Base-by-base conservation (phyloP, 2,888 invertebrate species). In the Idaea dimidiata region DNA sequence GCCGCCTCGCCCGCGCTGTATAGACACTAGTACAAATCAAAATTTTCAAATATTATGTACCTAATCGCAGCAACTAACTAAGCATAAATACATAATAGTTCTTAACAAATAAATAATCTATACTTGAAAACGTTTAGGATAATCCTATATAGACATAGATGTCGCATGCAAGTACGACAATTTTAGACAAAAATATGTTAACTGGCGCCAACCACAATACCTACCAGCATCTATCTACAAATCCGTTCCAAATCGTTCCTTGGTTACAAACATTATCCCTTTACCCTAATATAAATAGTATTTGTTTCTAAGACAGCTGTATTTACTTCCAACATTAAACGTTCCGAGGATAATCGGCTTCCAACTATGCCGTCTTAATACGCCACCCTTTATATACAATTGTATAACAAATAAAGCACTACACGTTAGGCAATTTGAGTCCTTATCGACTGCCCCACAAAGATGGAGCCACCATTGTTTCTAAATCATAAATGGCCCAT, bases 401-500 rank as follows among this genome's bases (percentile, higher is more conserved):
- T 43, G 43, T 14, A 43, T 43, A 14, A 43, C 43, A 43, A 43
- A 43, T 43, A 43, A 43, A 43, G 43, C 43, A 43, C 10, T 43
- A 10, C 43, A 60, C 66, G 69, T 71, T 73, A 67, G 68, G 69
- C 69, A 65, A 66, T 65, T 76, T 64, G 72, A 74, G 74, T 72
- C 61, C 75, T 70, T 68, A 72, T 72, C 74, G 78, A 71, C 74
- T 71, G 68, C 68, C 33, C 75, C 73, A 78, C 80, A 78, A 82
- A 82, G 78, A 76, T 80, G 73, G 67, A 67, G 66, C 72, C 72
- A 74, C 89, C 82, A 90, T 91, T 91, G 90, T 90, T 87, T 78
- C 74, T 78, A 81, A 83, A 82, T 84, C 80, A 85, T 85, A 83
- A 87, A 83, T 81, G 71, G 76, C 77, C 80, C 71, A 82, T 90